Evolutionary conservation across 2,888 invertebrate species (phyloP), one percentile per base, ranked within the genome.

Genomic region (Agriopis aurantiaria): DNA sequence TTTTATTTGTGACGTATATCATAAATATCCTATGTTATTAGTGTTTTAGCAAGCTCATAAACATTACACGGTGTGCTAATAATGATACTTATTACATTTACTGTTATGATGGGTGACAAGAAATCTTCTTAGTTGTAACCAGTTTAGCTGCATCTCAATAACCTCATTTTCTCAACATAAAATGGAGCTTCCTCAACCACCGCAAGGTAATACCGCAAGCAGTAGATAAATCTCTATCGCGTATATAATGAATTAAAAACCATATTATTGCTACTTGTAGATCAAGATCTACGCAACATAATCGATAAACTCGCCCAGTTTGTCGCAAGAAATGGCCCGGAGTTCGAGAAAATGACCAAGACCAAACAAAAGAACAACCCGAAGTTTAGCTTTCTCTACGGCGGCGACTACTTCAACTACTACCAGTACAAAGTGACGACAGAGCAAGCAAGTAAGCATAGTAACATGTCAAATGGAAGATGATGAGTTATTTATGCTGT

Each of bases 271-370:
- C 41, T 69, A 72, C 69, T 92, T 95, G 76, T 88, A 97, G 99
- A 99, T 95, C 97, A 97, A 85, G 99, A 99, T 89, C 96, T 99
- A 85, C 97, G 98, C 87, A 99, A 98, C 95, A 99, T 99, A 86
- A 99, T 99, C 85, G 99, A 99, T 95, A 99, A 99, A 95, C 95
- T 99, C 82, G 99, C 99, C 12, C 98, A 99, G 92, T 99, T 99
- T 96, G 99, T 99, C 78, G 99, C 99, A 71, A 95, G 99, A 92
- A 99, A 99, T 97, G 99, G 99, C 65, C 99, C 98, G n/a, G 99
- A 99, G 89, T 99, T 99, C 93, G 99, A 99, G 95, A 97, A 98
- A 93, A 99, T 99, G 97, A 99, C 99, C 72, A 99, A 99, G 95
- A 98, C 98, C 87, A 99, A 99, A 93, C 99, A 99, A 93, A 98